Percentiles rank a stretch among this genome's conserved stretches.
phyloP scores from a whole-genome alignment of 2,113 vertebrate species.

The Actenoides lindsayi region DNA sequence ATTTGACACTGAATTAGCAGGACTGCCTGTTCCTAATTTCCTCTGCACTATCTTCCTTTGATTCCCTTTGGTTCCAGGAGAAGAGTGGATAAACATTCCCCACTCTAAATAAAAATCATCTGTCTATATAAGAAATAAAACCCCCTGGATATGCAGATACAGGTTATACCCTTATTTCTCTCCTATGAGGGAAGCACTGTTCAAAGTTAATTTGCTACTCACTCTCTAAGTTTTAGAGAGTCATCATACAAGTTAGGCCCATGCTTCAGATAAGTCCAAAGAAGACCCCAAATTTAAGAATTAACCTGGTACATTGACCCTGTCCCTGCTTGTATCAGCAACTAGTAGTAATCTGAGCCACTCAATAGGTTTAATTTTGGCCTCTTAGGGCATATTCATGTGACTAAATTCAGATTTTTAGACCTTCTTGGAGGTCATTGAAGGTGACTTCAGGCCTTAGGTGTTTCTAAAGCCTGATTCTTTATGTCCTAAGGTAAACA shows the following conservation, averaged over 20 bases:
- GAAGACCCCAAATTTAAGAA: not conserved
- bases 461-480: not conserved
- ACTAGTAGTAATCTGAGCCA: not conserved
- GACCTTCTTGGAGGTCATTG: not conserved
- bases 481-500: not conserved
- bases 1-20: not conserved
- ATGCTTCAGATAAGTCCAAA: not conserved
- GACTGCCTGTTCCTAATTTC: slow-evolving; percentile 11
- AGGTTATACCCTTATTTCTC: not conserved
- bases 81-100: not conserved
- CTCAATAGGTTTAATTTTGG: not conserved
- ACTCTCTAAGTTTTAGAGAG: not conserved
- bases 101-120: not conserved
- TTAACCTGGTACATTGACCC: not conserved
- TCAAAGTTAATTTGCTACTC: not conserved
- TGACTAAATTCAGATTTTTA: not conserved
- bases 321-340: not conserved
- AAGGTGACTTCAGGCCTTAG: not conserved
- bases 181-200: not conserved
- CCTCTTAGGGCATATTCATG: not conserved
- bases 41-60: not conserved
- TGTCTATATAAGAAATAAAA: not conserved
- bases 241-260: not conserved
- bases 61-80: not conserved
- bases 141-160: not conserved